A percentile compares a stretch with the other conserved stretches of the same genome.
Evolutionary conservation across 1,140 invertebrate species (phyloP).

Genomic region (Spodoptera litura): DNA sequence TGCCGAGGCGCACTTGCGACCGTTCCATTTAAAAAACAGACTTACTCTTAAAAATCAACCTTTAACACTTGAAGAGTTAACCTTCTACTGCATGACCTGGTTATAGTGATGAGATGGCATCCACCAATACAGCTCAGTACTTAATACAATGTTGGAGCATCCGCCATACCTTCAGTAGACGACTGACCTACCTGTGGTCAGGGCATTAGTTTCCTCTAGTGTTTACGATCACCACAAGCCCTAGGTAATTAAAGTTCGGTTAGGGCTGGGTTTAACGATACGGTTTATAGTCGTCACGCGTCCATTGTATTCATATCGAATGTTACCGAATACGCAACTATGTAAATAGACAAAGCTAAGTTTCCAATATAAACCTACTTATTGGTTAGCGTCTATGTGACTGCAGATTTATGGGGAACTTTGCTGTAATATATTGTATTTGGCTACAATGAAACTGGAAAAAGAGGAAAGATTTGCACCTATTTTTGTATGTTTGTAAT

Average conservation of each 20-base stretch:
- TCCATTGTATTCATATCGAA: slow-evolving; percentile 64
- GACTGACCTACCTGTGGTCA: slow-evolving; percentile 76
- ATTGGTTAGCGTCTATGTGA: not conserved
- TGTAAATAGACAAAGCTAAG: slow-evolving; percentile 59
- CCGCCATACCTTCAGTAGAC: slow-evolving; percentile 54
- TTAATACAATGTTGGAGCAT: slow-evolving; percentile 33
- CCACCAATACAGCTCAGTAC: not conserved
- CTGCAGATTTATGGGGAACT: not conserved
- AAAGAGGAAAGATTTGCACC: too few relatives aligned
- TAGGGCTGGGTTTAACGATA: slow-evolving; percentile 70
- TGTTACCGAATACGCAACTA: slow-evolving; percentile 68
- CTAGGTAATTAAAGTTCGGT: slow-evolving; percentile 77
- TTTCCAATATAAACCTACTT: slow-evolving; percentile 19
- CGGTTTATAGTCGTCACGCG: slow-evolving; percentile 59
- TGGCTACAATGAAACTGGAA: too few relatives aligned
- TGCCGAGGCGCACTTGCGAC: too few relatives aligned
- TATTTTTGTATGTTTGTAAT: too few relatives aligned
- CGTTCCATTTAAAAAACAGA: too few relatives aligned
- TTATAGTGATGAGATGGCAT: not conserved
- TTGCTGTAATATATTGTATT: too few relatives aligned
- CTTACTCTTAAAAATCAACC: too few relatives aligned
- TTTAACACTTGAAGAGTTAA: too few relatives aligned
- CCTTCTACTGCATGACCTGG: too few relatives aligned
- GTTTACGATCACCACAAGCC: slow-evolving; percentile 74
- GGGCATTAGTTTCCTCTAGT: slow-evolving; percentile 73